Conservation (phyloP, 1,140 invertebrate genomes). For the Wasmannia auropunctata region DNA sequence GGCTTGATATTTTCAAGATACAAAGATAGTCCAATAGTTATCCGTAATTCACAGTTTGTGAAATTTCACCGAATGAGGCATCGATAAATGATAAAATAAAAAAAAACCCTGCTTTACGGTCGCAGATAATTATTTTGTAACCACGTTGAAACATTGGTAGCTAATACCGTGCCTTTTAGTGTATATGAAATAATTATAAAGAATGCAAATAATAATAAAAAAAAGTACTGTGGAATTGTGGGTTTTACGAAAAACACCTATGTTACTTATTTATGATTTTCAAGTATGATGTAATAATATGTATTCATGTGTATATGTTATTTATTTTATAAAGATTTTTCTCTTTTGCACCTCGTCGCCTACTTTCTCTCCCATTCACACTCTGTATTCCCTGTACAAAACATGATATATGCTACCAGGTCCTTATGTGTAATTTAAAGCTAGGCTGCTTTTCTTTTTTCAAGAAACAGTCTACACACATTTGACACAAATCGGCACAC, state of each 20-base stretch:
- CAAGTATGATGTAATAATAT: conserved; percentile 79
- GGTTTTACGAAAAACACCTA: conserved; percentile 77
- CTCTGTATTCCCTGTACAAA: neutral
- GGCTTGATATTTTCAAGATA: conserved; percentile 27
- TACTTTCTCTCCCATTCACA: conserved; percentile 16
- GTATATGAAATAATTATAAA: conserved; percentile 81
- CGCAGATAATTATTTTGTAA: conserved; percentile 79
- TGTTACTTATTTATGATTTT: conserved; percentile 82
- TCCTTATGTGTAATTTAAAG: neutral
- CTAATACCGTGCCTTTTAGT: conserved; percentile 85
- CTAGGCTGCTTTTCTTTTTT: too few species aligned
- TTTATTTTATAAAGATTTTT: conserved; percentile 82
- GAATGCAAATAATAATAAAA: conserved; percentile 79
- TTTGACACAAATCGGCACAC: too few species aligned
- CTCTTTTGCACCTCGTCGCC: conserved; percentile 75
- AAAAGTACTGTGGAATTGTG: conserved; percentile 82
- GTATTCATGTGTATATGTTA: conserved; percentile 82
- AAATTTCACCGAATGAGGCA: conserved; percentile 65
- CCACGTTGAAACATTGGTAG: conserved; percentile 84
- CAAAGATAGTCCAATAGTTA: conserved; percentile 64
- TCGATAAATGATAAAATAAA: conserved; percentile 60
- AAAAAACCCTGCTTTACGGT: conserved; percentile 60
- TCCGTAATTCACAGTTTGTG: conserved; percentile 66
- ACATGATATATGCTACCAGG: neutral
- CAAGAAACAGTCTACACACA: too few species aligned